Base-by-base conservation (phyloP, 2,113 vertebrate genomes). In the Barbus barbus region DNA sequence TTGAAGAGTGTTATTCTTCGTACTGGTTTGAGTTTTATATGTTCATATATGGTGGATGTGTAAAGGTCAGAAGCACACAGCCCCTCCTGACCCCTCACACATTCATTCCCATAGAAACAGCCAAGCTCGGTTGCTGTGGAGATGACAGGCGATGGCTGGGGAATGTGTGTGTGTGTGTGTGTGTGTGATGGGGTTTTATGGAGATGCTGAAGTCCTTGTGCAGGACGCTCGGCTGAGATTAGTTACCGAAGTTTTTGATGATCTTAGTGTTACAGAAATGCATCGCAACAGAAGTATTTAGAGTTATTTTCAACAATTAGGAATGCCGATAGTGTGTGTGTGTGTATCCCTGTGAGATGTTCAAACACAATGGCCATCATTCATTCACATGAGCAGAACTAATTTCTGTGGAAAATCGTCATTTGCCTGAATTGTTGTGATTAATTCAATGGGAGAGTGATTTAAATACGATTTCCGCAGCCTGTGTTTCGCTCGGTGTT, bases 31-130 rank as follows among this genome's bases (percentile, higher is more conserved):
- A 46, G 13, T 26, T 48, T n/a, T 74, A 36, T 38, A 18, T 16
- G 71, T 31, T 82, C 46, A 36, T 48, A 60, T 58, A 5, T 48
- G 14, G 46, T 48, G 46, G 14, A 48, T 56, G 89, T 90, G 90
- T 88, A 91, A 90, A 92, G 91, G 81, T 90, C 82, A 73, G 75
- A n/a, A n/a, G n/a, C n/a, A n/a, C n/a, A n/a, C n/a, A n/a, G n/a
- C n/a, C n/a, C n/a, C n/a, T n/a, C n/a, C n/a, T n/a, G 46, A 48
- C 78, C 86, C 87, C 16, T 65, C 79, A 82, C 73, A 86, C 86
- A 94, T 94, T 94, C 93, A 94, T 93, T 88, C 75, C 92, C 90
- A 92, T 94, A 90, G 92, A 87, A 83, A 92, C 89, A 63, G 92
- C 81, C 87, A 84, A 90, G 92, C 92, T 82, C 69, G 11, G 93